Evolutionary conservation across 2,888 invertebrate genomes (phyloP).

Genomic region (Athetis lepigone): DNA sequence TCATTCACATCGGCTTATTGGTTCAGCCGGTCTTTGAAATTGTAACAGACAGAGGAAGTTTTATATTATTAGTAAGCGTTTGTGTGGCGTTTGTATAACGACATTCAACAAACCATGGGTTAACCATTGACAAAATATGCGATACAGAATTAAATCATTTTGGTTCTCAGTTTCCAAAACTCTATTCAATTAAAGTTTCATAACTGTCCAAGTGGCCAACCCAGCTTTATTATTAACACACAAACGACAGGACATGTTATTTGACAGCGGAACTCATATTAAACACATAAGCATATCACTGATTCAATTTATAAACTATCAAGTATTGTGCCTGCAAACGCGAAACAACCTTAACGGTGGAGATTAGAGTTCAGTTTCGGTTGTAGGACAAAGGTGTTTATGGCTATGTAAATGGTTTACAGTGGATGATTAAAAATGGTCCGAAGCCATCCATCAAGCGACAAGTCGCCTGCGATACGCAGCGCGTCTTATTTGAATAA

Average conservation of each 20-base stretch:
- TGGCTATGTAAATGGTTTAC: conserved; percentile 39
- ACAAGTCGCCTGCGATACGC: conserved; percentile 81
- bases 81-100: too few species aligned
- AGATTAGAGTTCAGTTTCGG: conserved; percentile 41
- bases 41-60: too few species aligned
- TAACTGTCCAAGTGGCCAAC: conserved; percentile 43
- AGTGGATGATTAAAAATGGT: conserved; percentile 86
- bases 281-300: conserved; percentile 56
- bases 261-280: conserved; percentile 75
- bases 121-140: too few species aligned
- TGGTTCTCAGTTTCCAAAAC: background rate
- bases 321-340: background rate
- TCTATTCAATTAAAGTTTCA: background rate
- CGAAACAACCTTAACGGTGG: conserved; percentile 4
- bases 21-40: too few species aligned
- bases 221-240: conserved; percentile 48
- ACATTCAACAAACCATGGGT: too few species aligned
- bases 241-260: conserved; percentile 69
- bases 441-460: conserved; percentile 86
- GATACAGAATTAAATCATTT: too few species aligned
- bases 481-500: conserved; percentile 86
- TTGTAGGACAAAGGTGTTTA: conserved; percentile 37
- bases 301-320: conserved; percentile 62
- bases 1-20: too few species aligned
- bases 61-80: too few species aligned